Base-by-base conservation (phyloP, 2,797 vertebrate species). In the Falco peregrinus region DNA sequence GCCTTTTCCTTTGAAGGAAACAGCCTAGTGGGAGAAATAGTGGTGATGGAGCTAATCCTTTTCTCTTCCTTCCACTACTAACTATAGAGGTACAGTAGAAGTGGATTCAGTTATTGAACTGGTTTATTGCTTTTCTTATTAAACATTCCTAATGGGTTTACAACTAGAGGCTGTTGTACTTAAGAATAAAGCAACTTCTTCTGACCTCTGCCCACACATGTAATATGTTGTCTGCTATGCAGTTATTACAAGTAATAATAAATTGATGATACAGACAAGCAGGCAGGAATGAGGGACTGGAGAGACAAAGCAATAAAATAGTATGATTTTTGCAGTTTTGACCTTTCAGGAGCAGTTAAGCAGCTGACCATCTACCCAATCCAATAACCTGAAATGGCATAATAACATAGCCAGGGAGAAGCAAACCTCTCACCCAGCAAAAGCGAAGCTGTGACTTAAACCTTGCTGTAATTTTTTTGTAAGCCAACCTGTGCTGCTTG, bases 111-210 rank as follows among this genome's bases (percentile, higher is more conserved):
- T 75, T 94, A 54, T 77, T 88, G 78, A 87, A 81, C n/a, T 67
- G 26, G 61, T 93, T 78, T 83, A 65, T 73, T 95, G 74, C 67
- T 90, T 88, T 76, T 83, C 51, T 84, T 71, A 86, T 88, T 94
- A 74, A 95, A 74, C n/a, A 21, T 75, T 93, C 65, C 56, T 93
- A 57, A 80, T 48, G 53, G 50, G 21, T 20, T 90, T 87, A 26
- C 53, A 87, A 24, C 25, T 50, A 54, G 51, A 90, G 74, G 19
- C 51, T 25, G 13, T 78, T 81, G 33, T 53, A 69, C 17, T 78
- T 69, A 16, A 70, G n/a, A 92, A 71, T 65, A 73, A 90, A 89
- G n/a, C 21, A 45, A 54, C 59, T 90, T 64, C n/a, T 63, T 69
- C 35, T 95, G 73, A 84, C 63, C 61, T 53, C 59, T 92, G 37